Percentiles rank a stretch among this genome's conserved stretches.
These are phyloP conservation scores for Platyura marginata DNA, from an alignment of 1,140 invertebrate genomes.

Conservation along the genomic window DNA sequence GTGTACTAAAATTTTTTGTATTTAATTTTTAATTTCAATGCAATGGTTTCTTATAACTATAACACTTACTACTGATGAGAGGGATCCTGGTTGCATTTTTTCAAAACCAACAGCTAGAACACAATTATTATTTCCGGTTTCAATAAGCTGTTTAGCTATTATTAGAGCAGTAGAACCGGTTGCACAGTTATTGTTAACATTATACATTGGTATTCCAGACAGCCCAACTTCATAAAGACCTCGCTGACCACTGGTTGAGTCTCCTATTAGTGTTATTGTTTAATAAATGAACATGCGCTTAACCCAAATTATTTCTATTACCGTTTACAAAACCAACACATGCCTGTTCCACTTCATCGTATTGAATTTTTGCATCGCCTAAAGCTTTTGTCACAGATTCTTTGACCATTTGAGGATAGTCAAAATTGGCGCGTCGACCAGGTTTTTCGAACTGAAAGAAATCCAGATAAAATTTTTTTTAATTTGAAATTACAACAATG, in stretches of 20 bases:
- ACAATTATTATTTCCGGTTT: conserved; percentile 69
- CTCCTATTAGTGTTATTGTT: conserved; percentile 32
- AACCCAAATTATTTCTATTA: background rate
- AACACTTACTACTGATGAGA: conserved; percentile 37
- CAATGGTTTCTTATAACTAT: background rate
- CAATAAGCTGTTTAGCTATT: conserved; percentile 78
- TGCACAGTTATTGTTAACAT: conserved; percentile 98
- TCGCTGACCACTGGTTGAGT: conserved; percentile 90
- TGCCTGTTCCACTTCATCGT: conserved; percentile 69
- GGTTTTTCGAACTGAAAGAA: conserved; percentile 49
- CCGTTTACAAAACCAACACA: conserved; percentile 90
- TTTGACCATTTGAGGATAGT: conserved; percentile 89
- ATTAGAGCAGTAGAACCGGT: conserved; percentile 86
- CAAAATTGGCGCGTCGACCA: conserved; percentile 52
- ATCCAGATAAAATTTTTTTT: background rate
- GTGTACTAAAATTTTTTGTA: conserved; percentile 34
- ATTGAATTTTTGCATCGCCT: conserved; percentile 66
- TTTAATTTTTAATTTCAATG: background rate
- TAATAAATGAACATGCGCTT: no score
- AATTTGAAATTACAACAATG: background rate
- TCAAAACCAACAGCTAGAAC: conserved; percentile 91
- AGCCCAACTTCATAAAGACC: conserved; percentile 88
- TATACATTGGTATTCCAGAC: conserved; percentile 93
- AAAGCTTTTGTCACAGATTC: conserved; percentile 84
- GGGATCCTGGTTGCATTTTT: conserved; percentile 90